Base-by-base conservation (phyloP, 2,113 vertebrate species). In the Tachuris rubrigastra region DNA sequence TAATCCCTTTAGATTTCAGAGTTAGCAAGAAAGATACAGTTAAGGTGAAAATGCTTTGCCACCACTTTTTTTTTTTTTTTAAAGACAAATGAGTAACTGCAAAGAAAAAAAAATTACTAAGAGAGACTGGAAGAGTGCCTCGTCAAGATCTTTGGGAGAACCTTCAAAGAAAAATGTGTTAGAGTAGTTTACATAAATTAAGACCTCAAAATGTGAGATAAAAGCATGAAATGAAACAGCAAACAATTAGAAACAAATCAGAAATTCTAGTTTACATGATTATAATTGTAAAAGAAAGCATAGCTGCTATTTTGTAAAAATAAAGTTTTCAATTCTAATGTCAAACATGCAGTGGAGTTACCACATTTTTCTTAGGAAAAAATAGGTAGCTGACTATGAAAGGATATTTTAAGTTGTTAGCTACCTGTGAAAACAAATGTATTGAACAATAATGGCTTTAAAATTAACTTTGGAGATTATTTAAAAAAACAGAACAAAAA, bases 141-240 rank as follows among this genome's bases (percentile, higher is more conserved):
- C 97, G 69, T 98, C 98, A 98, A 98, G 98, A 98, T 98, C 98
- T 98, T 98, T 98, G 98, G 97, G 94, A 98, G 97, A 98, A 98
- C 98, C 98, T 98, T 98, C 95, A 98, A 98, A 98, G 98, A 98
- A 98, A 98, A 98, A 98, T 42, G 98, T 94, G 97, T 98, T 98
- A 98, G 98, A 98, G 97, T 97, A 98, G 98, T 98, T 98, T 96
- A 98, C 97, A 95, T 92, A 98, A 98, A 98, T 98, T 97, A 98
- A 98, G 97, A 97, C 96, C 97, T 95, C 89, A 98, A 98, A 97
- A 98, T 96, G 96, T 97, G 98, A 98, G 94, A 97, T 88, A 96
- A 93, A 97, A 97, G 98, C 97, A 98, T 98, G 98, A 97, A 98
- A 98, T 98, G 98, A 98, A 98, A 95, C 96, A 97, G 96, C 97